Evolutionary conservation across 2,113 vertebrate species (phyloP).

Genomic region (Spermophilus dauricus): DNA sequence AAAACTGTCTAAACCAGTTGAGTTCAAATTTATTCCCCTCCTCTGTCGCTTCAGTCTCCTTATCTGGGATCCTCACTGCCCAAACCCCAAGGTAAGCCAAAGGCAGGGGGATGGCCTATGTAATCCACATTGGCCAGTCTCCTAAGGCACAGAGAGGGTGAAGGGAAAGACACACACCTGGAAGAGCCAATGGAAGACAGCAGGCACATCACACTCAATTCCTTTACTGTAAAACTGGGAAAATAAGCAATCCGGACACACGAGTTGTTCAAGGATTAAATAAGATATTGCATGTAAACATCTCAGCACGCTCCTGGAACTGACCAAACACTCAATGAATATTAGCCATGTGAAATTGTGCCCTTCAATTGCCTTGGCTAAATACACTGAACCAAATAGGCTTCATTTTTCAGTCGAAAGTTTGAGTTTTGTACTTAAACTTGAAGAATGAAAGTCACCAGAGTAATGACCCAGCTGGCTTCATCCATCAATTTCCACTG

Average conservation of each 20-base stretch:
- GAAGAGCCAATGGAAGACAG: not conserved
- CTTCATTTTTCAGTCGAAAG: constrained; percentile 19
- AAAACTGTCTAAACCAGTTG: not conserved
- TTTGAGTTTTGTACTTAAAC: constrained; percentile 46
- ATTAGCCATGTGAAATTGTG: not conserved
- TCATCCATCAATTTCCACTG: constrained; percentile 20
- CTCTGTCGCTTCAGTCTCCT: not conserved
- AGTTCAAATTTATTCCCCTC: not conserved
- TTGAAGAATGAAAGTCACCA: constrained; percentile 45
- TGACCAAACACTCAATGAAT: not conserved
- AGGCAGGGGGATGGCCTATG: not conserved
- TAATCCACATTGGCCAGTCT: not conserved
- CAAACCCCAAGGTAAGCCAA: not conserved
- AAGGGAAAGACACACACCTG: not conserved
- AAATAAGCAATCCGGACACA: no score
- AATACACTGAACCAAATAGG: constrained; percentile 1
- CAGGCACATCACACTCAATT: not conserved
- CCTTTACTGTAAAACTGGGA: not conserved
- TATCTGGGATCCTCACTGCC: not conserved
- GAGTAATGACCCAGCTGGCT: constrained; percentile 20
- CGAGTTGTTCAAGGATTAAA: not conserved
- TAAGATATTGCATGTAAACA: not conserved
- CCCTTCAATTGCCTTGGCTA: not conserved
- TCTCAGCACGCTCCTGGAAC: not conserved
- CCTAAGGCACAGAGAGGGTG: not conserved